Evolutionary conservation across 2,113 vertebrate genomes (phyloP).

Genomic region (Bagarius yarrelli): DNA sequence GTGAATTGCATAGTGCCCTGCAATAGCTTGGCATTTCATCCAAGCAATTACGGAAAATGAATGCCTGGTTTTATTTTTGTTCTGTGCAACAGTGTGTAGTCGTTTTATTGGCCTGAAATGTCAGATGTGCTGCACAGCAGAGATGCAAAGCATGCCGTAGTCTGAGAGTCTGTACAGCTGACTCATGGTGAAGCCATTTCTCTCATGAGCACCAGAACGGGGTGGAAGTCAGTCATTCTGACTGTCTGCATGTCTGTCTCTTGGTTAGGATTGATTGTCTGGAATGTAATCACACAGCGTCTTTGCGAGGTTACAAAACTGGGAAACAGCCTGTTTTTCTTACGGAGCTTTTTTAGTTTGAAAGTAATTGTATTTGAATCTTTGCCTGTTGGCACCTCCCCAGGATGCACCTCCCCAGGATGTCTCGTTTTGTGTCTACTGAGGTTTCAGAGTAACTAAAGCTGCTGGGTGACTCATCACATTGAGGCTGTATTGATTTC

Average conservation of each 20-base stretch:
- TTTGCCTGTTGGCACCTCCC: not conserved
- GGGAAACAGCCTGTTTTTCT: not conserved
- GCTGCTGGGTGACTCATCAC: slow-evolving; percentile 9
- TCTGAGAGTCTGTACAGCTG: not conserved
- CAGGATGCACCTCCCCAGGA: not conserved
- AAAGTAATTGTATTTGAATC: not conserved
- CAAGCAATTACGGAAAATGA: not conserved
- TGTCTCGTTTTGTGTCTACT: not conserved
- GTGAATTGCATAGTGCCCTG: not conserved
- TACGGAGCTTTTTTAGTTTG: not conserved
- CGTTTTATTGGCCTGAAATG: slow-evolving; percentile 18
- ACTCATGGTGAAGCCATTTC: slow-evolving; percentile 15
- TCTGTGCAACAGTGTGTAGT: not conserved
- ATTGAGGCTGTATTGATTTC: not conserved
- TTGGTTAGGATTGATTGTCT: not conserved
- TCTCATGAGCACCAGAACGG: not conserved
- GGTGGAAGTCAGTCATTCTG: not conserved
- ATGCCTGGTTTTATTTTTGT: not conserved
- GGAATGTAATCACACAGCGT: not conserved
- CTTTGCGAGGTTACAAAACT: not conserved
- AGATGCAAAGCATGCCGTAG: not conserved
- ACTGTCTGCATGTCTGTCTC: not conserved
- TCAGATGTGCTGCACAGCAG: slow-evolving; percentile 1
- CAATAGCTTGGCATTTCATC: not conserved
- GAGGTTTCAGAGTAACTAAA: not conserved